A percentile compares a stretch with the other conserved stretches of the same genome.
Evolutionary conservation across 2,797 vertebrate genomes (phyloP).

Genomic region (Tragelaphus eurycerus): DNA sequence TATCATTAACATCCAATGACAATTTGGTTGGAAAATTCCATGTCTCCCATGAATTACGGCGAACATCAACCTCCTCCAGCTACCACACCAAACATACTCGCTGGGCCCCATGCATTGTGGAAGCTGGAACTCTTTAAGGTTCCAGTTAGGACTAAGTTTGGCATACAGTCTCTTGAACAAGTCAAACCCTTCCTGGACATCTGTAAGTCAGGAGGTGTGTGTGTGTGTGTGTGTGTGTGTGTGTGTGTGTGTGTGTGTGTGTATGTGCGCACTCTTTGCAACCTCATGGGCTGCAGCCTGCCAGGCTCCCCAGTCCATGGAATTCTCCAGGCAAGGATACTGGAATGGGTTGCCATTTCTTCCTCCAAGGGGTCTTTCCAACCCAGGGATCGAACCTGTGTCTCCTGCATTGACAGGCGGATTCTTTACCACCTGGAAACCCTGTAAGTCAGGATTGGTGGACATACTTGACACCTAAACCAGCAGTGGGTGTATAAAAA

Average conservation of each 20-base stretch:
- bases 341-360: neutral
- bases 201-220: accelerated
- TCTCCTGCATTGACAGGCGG: neutral
- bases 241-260: accelerated
- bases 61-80: neutral
- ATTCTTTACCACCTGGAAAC: neutral
- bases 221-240: neutral
- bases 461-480: neutral
- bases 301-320: neutral
- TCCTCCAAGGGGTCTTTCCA: neutral
- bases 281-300: neutral
- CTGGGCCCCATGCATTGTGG: too few species aligned
- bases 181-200: neutral
- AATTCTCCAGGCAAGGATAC: neutral
- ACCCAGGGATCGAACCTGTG: neutral
- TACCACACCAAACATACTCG: neutral
- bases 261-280: accelerated
- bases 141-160: neutral
- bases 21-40: slow-evolving; percentile 38
- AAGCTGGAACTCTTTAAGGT: neutral
- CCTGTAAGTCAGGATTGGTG: accelerated
- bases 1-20: neutral
- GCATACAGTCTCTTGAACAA: neutral
- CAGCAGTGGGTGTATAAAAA: neutral
- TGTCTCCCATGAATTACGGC: neutral